These are phyloP conservation scores for Fopius arisanus DNA, from an alignment of 1,140 invertebrate species.

Conservation along the genomic window DNA sequence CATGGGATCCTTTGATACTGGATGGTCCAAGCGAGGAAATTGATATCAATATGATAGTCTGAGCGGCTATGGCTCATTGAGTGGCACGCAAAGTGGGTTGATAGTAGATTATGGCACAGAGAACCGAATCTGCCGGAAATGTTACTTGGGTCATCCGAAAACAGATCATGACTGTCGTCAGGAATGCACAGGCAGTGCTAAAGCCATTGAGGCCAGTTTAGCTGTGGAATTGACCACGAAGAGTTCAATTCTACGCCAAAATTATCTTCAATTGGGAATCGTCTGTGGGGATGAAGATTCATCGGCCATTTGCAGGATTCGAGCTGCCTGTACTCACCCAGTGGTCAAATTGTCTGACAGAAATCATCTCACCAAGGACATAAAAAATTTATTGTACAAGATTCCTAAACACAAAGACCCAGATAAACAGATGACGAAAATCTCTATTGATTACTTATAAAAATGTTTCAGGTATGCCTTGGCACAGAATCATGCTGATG, in stretches of 20 bases:
- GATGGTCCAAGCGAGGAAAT: not conserved
- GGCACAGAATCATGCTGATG: slow-evolving; percentile 9
- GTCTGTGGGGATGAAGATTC: too few species aligned
- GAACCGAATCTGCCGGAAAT: not conserved
- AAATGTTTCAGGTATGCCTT: not conserved
- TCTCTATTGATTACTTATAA: not conserved
- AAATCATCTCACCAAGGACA: not conserved
- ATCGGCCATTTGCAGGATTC: not conserved
- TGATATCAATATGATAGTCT: slow-evolving; percentile 15
- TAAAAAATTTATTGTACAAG: not conserved
- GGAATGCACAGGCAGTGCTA: not conserved
- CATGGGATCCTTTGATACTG: not conserved
- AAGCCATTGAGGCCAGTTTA: slow-evolving; percentile 8
- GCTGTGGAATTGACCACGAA: not conserved
- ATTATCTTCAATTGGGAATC: too few species aligned
- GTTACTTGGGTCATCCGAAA: not conserved
- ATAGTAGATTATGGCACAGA: not conserved
- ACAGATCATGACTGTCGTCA: not conserved
- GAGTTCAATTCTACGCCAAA: not conserved
- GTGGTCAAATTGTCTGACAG: slow-evolving; percentile 5
- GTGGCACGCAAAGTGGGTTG: not conserved
- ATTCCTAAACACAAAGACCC: not conserved
- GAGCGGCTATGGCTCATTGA: not conserved
- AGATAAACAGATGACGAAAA: not conserved
- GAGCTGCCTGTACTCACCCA: not conserved